These are phyloP conservation scores for Cephonodes hylas DNA, from an alignment of 2,888 invertebrate species.

Conservation along the genomic window DNA sequence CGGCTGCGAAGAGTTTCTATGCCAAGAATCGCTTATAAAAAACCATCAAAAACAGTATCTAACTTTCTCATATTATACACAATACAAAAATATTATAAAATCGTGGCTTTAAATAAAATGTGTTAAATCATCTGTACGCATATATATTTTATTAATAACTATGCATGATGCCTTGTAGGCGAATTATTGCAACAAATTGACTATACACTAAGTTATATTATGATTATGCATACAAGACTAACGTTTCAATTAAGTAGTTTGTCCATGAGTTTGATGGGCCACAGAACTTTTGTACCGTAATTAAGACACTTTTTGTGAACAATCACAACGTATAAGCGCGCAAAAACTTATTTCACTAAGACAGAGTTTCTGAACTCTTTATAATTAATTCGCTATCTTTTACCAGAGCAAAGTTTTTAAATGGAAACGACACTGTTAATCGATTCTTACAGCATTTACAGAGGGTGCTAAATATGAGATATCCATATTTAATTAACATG, in stretches of 20 bases:
- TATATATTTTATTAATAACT: constrained; percentile 22
- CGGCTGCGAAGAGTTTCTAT: constrained; percentile 32
- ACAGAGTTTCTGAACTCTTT: not conserved
- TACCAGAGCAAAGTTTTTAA: not conserved
- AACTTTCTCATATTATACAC: constrained; percentile 42
- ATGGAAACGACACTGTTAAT: not conserved
- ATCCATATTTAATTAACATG: not conserved
- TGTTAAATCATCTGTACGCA: constrained; percentile 27
- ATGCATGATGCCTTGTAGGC: constrained; percentile 58
- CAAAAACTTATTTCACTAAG: not conserved
- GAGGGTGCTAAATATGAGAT: not conserved
- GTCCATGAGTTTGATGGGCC: not conserved
- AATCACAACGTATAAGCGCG: not conserved
- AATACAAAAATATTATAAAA: constrained; percentile 65
- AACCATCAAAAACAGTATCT: constrained; percentile 15
- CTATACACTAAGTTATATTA: constrained; percentile 53
- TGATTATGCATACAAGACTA: constrained; percentile 52
- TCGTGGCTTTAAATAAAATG: constrained; percentile 57
- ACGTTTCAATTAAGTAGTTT: constrained; percentile 3
- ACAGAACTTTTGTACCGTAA: not conserved
- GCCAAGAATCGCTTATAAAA: constrained; percentile 37
- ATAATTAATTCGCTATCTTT: not conserved
- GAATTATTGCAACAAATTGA: constrained; percentile 71
- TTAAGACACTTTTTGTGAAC: not conserved
- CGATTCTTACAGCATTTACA: not conserved